A percentile compares a stretch with the other conserved stretches of the same genome.
Conservation (phyloP, 64 coral and sea anemone genomes). For the Montipora cactus region DNA sequence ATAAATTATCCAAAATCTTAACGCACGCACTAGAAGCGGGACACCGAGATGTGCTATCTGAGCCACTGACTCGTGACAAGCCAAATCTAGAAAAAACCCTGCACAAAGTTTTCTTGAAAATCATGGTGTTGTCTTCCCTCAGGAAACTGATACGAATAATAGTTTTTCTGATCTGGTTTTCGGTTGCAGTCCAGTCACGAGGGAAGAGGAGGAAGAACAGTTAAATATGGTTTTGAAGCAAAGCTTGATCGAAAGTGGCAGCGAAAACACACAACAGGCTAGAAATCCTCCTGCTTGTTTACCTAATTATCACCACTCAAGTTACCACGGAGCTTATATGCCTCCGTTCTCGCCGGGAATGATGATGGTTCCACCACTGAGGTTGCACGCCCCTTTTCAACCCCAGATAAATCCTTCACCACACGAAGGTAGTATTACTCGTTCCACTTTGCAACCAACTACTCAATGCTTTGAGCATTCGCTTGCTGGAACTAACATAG, state of each 20-base stretch:
- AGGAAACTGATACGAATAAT: not conserved
- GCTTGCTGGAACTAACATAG: not conserved
- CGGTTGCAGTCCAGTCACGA: slow-evolving; percentile 19
- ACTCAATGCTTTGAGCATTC: slow-evolving; percentile 5
- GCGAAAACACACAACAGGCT: not conserved
- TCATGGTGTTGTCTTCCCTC: slow-evolving; percentile 36
- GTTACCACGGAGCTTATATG: not conserved
- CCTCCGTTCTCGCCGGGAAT: not conserved
- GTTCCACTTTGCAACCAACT: not conserved
- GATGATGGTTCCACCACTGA: not conserved
- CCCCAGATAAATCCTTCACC: not conserved
- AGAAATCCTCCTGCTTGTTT: not conserved
- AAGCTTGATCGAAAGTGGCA: slow-evolving; percentile 14
- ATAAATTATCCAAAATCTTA: slow-evolving; percentile 22
- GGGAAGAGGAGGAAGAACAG: slow-evolving; percentile 47
- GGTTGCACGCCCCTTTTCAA: not conserved
- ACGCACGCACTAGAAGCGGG: slow-evolving; percentile 3
- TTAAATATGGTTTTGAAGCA: slow-evolving; percentile 38
- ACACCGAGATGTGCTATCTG: slow-evolving; percentile 7
- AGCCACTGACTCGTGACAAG: slow-evolving; percentile 15
- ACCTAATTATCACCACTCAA: not conserved
- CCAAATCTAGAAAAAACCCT: slow-evolving; percentile 35
- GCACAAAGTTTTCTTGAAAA: slow-evolving; percentile 39
- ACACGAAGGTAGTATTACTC: slow-evolving; percentile 1
- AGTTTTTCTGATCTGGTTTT: slow-evolving; percentile 16